Evolutionary conservation across 2,888 invertebrate species (phyloP).

Genomic region (Plagiodera versicolora): DNA sequence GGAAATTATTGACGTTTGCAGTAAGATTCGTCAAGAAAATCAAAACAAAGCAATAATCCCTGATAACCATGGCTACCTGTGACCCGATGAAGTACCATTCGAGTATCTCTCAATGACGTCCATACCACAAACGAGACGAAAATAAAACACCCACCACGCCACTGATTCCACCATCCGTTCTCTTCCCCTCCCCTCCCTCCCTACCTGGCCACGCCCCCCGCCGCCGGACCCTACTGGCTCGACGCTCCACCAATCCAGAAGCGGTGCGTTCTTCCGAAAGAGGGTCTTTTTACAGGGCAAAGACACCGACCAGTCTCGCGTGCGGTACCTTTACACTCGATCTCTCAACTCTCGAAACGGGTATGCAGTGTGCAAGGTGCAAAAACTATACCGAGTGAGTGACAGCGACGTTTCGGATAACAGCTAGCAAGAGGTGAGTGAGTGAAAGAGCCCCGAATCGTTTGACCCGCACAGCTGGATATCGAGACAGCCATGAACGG

Average conservation of each 20-base stretch:
- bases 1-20: too few species aligned
- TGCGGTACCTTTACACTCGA: constrained; percentile 31
- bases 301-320: constrained; percentile 40
- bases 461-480: constrained; percentile 31
- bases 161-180: constrained; percentile 14
- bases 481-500: constrained; percentile 46
- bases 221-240: constrained; percentile 38
- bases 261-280: constrained; percentile 36
- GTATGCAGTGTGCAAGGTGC: constrained; percentile 22
- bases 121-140: too few species aligned
- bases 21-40: too few species aligned
- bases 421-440: constrained; percentile 22
- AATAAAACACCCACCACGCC: constrained; percentile 4
- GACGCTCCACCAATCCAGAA: constrained; percentile 39
- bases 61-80: too few species aligned
- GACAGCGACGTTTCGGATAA: constrained; percentile 4
- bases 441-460: neutral
- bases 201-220: constrained; percentile 27
- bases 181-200: constrained; percentile 26
- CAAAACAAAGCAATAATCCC: too few species aligned
- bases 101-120: too few species aligned
- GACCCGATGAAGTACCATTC: too few species aligned
- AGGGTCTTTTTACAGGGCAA: constrained; percentile 44
- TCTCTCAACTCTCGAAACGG: constrained; percentile 26
- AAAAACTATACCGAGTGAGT: constrained; percentile 15